Conservation (phyloP, 2,113 vertebrate species). For the Raja brachyura region DNA sequence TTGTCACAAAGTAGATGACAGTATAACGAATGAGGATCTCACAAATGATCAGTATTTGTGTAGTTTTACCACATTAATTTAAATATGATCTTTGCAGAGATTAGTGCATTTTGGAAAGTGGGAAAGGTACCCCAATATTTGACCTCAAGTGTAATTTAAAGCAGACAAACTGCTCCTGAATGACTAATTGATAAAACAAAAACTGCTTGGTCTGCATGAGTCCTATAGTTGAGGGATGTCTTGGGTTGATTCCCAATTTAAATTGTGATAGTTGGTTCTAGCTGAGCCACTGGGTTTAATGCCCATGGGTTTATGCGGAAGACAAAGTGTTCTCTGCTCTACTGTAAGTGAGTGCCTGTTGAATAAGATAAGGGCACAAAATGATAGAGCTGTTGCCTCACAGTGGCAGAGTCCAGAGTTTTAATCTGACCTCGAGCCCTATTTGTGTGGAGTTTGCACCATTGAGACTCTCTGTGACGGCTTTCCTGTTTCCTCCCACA, state of each 20-base stretch:
- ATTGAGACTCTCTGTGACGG: too few relatives aligned
- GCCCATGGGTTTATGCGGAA: too few relatives aligned
- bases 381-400: too few relatives aligned
- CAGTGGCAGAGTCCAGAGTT: too few relatives aligned
- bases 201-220: neutral
- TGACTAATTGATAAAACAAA: neutral
- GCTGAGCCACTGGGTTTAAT: neutral
- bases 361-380: neutral
- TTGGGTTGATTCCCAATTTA: neutral
- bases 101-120: neutral
- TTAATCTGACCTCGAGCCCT: too few relatives aligned
- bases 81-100: neutral
- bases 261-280: neutral
- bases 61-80: neutral
- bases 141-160: neutral
- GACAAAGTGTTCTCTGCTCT: neutral
- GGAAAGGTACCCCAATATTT: neutral
- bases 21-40: neutral
- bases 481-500: too few relatives aligned
- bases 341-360: neutral
- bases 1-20: neutral
- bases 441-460: too few relatives aligned
- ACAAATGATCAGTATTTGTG: neutral
- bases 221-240: too few relatives aligned
- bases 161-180: neutral